Evolutionary conservation across 2,113 vertebrate species (phyloP).

Genomic region (Alethe diademata): DNA sequence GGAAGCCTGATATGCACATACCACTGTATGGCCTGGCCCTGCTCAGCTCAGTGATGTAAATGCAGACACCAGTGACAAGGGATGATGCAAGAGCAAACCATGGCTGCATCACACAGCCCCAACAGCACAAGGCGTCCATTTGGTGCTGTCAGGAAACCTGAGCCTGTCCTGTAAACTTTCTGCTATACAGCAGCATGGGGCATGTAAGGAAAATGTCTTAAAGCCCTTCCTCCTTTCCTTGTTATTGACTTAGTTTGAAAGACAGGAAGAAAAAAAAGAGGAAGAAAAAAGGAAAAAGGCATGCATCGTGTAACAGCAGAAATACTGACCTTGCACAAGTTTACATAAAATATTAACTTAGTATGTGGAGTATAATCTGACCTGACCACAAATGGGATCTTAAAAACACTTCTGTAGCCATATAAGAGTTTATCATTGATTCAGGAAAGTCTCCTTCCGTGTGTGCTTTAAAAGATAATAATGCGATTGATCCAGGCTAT

Average conservation of each 20-base stretch:
- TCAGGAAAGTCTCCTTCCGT: neutral
- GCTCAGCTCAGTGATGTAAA: neutral
- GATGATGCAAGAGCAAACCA: neutral
- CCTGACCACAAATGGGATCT: neutral
- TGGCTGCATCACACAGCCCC: neutral
- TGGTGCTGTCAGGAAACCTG: neutral
- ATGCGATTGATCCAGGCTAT: neutral
- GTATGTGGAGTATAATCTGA: neutral
- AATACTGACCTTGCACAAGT: neutral
- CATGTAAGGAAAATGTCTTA: neutral
- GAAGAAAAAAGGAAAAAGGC: neutral
- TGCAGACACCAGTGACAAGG: neutral
- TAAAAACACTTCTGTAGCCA: neutral
- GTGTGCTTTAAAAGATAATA: neutral
- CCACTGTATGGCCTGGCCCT: neutral
- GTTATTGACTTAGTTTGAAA: neutral
- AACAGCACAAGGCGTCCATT: neutral
- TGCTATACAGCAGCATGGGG: neutral
- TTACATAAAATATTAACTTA: neutral
- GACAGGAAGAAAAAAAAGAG: neutral
- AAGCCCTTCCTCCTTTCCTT: neutral
- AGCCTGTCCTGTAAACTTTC: neutral
- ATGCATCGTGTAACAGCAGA: neutral
- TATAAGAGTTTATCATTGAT: neutral
- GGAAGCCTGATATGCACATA: neutral